Evolutionary conservation across 1,140 invertebrate species (phyloP), one percentile per base, ranked within the genome.

Genomic region (Euura lappo): DNA sequence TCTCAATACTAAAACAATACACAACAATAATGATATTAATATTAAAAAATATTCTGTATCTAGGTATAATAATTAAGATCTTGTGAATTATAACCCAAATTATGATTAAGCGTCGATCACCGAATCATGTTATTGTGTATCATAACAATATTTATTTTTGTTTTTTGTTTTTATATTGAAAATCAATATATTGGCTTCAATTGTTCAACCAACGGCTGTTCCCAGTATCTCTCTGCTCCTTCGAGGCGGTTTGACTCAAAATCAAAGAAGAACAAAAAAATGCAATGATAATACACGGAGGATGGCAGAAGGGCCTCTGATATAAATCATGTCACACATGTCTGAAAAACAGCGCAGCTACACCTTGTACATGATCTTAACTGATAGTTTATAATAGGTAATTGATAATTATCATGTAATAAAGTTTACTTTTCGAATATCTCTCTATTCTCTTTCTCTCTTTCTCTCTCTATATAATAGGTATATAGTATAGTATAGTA

Each of bases 301-400:
- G 47, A n/a, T 7, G 47, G 1, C 47, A 51, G 47, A 51, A n/a
- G 47, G n/a, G n/a, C 47, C 47, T 8, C 7, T 28, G 28, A 28
- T 44, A 79, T 78, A 76, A 77, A 81, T 79, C 76, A 72, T 74
- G 72, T 75, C 69, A 51, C 72, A 28, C 28, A 79, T 74, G 72
- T 78, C 75, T 81, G 77, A 76, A 51, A 51, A 84, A 83, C 78
- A 81, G 79, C 79, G 79, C 82, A 78, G 80, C 84, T 84, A 85
- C 83, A 84, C 72, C 79, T 81, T 75, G 84, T 84, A 84, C 82
- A 84, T 84, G 81, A 82, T 85, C 79, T 83, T 84, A 80, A 76
- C 74, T 76, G 47, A 51, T 51, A 51, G 47, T 51, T 51, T 51
- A 51, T 51, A n/a, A 51, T 51, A 51, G 47, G 7, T 51, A 51